Base-by-base conservation (phyloP, 2,113 vertebrate genomes). In the Vicugna pacos region DNA sequence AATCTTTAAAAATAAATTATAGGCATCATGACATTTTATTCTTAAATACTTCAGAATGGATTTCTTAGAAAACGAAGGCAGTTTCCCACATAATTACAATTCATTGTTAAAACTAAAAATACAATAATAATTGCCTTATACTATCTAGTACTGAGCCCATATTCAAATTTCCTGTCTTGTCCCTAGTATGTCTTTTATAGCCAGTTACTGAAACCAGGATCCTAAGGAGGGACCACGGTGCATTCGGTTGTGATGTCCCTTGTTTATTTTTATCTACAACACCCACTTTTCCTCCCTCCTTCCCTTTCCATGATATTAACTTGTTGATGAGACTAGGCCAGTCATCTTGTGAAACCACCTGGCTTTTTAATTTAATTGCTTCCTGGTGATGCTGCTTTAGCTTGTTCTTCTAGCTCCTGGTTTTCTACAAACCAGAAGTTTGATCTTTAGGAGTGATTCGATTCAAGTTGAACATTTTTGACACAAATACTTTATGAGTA, bases 381-480 rank as follows among this genome's bases (percentile, higher is more conserved):
- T 93, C 24, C 38, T 54, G 20, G 67, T 26, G 12, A 15, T 64
- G 13, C 10, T 76, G 24, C 14, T 77, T 70, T 93, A 46, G 35
- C 12, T 76, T 46, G 32, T 28, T 58, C 60, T 76, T 54, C 14
- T 56, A 42, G 50, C 17, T 50, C 32, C 17, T 83, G 8, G 46
- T 87, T 96, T 87, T 69, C 42, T 46, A 5, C 65, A 86, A 81
- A n/a, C 22, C 20, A 64, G 48, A 79, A 77, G 35, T 95, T 86
- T 17, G 12, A 38, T 73, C 62, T 92, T 87, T 58, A 65, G 42
- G 50, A 80, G 14, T 28, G 56, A 58, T 75, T 35, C 38, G 0
- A 9, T 35, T 94, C 35, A 48, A 22, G 20, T 50, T 62, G 52
- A 80, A 67, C 42, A 73, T 84, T 90, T 94, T 42, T 6, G 17